A percentile compares a stretch with the other conserved stretches of the same genome.
These are phyloP conservation scores for Tipula lateralis DNA, from an alignment of 2,888 invertebrate genomes.

Conservation along the genomic window DNA sequence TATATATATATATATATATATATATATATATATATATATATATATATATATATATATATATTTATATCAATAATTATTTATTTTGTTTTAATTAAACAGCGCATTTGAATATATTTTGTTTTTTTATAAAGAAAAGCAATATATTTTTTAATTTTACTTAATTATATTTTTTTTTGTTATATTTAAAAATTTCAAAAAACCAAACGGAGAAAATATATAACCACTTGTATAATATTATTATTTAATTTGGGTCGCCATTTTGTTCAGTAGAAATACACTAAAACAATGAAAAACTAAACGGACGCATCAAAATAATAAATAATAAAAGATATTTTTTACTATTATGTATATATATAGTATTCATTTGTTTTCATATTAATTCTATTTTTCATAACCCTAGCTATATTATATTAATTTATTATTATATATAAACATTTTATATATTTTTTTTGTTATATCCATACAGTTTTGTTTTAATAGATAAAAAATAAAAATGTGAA, in stretches of 20 bases:
- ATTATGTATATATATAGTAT: neutral
- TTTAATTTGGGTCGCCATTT: neutral
- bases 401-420: conserved; percentile 6
- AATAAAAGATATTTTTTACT: neutral
- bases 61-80: neutral
- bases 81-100: neutral
- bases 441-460: neutral
- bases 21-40: neutral
- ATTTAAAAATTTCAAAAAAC: neutral
- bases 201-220: neutral
- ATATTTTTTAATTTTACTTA: conserved; percentile 5
- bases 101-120: neutral
- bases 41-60: neutral
- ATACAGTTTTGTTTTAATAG: neutral
- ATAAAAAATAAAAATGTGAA: conserved; percentile 20
- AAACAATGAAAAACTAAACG: neutral
- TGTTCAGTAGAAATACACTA: neutral
- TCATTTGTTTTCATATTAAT: neutral
- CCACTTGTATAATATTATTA: neutral
- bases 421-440: conserved; percentile 25
- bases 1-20: neutral
- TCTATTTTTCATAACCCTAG: conserved; percentile 3
- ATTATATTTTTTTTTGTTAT: neutral
- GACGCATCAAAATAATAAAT: conserved; percentile 2
- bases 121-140: neutral